Base-by-base conservation (phyloP, 1,140 invertebrate species). In the Caerostris darwini region DNA sequence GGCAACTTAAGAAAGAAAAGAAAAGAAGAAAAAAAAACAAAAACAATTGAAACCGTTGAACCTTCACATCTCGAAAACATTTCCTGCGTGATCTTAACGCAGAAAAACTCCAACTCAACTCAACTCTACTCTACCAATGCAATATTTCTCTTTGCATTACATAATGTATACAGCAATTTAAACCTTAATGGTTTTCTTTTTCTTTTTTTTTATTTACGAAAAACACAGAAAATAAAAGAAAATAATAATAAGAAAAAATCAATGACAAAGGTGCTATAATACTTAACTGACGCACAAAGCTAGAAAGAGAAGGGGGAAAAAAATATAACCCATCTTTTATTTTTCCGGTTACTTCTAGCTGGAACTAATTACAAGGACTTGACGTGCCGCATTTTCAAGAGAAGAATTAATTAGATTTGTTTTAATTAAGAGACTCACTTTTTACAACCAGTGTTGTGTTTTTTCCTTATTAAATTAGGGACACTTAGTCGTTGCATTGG, bases 211-310 rank as follows among this genome's bases (percentile, higher is more conserved):
- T 12, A 0, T n/a, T 7, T 2, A 19, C 12, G 71, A 77, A 77
- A 77, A 12, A 12, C 34, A 77, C 71, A 77, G 34, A 77, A 53
- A 77, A n/a, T 3, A 77, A 77, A 12, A 14, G 61, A 77, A 12
- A 34, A n/a, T n/a, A 14, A 10, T 34, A 77, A 77, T 5, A 14
- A 8, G 34, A 77, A 77, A 77, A 77, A 77, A 77, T 67, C 34
- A 50, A 77, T 77, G 50, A 53, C 34, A 77, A 71, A 77, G 71
- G 71, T 77, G 71, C 71, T 71, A 77, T 77, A 77, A 71, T 34
- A 34, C 71, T 77, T 77, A 77, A 77, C 71, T 77, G 71, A 77
- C 69, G 69, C 50, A 12, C 71, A 53, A 5, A 8, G 34, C 34
- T 34, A 34, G 34, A 34, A 34, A 34, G 8, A 34, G 3, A 4